Base-by-base conservation (phyloP, 2,888 invertebrate genomes). In the Drosophila prolongata region DNA sequence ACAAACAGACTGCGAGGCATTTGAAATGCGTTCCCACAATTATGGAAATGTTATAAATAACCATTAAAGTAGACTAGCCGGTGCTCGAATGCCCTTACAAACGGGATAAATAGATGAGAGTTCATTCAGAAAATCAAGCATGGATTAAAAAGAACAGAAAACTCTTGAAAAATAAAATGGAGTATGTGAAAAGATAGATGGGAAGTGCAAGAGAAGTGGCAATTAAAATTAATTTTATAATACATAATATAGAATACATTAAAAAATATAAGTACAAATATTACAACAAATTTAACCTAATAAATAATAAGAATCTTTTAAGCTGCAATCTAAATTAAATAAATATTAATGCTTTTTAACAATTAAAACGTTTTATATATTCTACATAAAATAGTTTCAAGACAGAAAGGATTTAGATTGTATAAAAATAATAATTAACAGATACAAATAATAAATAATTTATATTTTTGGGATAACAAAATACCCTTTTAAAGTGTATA, bases 41-140 rank as follows among this genome's bases (percentile, higher is more conserved):
- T 86, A 76, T 76, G 80, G 54, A 74, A 71, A 68, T 79, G 61
- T 59, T 71, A 52, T 55, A 57, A 70, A 69, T 54, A 66, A 47
- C 8, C 34, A 11, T 1, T 8, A 24, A 24, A 13, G 5, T 6
- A 3, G 8, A 14, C 11, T 4, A 49, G 3, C 38, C 46, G 57
- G 53, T n/a, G 19, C 9, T 35, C 16, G 27, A 67, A 66, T 55
- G 55, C 56, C 38, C 66, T 66, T 37, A 9, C 13, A 44, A 43
- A 43, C 6, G n/a, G 27, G 0, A 37, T 47, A 10, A 30, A 13
- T 3, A 6, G 14, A 59, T 19, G 10, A 16, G 38, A 10, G 16
- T 1, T 4, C 3, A n/a, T 52, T 10, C 3, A 9, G 11, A 13
- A n/a, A 11, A 40, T 54, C 19, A 19, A 19, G 2, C 19, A 3